These are phyloP conservation scores for Chaetops frenatus DNA, from an alignment of 2,113 vertebrate genomes.

Conservation along the genomic window DNA sequence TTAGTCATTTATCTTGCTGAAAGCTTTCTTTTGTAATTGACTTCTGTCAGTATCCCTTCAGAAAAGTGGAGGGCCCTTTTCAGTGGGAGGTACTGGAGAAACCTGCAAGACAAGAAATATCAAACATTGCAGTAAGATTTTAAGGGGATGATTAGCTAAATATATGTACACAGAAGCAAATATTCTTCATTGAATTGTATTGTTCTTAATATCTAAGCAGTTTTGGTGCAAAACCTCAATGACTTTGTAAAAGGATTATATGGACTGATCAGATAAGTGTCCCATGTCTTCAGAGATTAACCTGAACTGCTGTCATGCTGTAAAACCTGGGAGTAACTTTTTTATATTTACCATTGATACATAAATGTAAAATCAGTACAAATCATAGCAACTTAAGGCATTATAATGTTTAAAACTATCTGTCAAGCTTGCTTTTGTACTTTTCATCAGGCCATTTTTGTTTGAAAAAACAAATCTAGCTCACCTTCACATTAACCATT, in stretches of 20 bases:
- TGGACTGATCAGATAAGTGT: not conserved
- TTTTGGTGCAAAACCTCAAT: not conserved
- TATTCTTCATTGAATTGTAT: not conserved
- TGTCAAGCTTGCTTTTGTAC: not conserved
- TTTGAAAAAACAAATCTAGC: not conserved
- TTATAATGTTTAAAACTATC: not conserved
- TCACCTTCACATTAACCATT: not conserved
- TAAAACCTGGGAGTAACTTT: not conserved
- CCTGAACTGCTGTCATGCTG: not conserved
- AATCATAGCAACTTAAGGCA: not conserved
- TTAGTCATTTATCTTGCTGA: conserved; percentile 78
- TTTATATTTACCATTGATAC: not conserved
- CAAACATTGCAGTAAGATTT: not conserved
- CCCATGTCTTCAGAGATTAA: not conserved
- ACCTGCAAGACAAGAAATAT: conserved; percentile 44
- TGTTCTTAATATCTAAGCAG: not conserved
- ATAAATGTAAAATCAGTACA: not conserved
- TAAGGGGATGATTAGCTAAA: not conserved
- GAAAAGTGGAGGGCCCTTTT: not conserved
- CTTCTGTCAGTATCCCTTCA: conserved; percentile 31
- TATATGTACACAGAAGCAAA: not conserved
- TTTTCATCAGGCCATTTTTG: not conserved
- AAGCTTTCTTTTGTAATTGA: not conserved
- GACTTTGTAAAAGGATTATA: not conserved
- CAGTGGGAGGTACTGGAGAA: not conserved